Conservation (phyloP, 2,888 invertebrate species). For the Sphaeridia pumilis region DNA sequence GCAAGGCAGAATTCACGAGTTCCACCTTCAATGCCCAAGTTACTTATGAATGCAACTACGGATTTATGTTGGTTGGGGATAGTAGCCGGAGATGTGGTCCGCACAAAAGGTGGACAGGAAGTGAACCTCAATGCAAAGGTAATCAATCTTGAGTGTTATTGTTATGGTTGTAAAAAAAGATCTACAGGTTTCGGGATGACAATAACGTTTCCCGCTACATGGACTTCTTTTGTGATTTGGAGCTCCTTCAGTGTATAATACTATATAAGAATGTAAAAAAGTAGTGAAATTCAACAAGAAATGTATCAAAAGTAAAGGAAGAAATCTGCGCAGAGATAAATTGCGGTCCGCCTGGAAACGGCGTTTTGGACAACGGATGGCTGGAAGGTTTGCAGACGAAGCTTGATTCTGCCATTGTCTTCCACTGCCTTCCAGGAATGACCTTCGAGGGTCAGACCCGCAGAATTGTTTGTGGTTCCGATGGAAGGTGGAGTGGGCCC, state of each 20-base stretch:
- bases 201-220: no score
- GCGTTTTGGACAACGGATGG: slow-evolving; percentile 46
- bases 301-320: no score
- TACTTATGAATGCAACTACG: slow-evolving; percentile 89
- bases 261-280: no score
- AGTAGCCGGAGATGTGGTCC: slow-evolving; percentile 83
- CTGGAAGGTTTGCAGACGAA: slow-evolving; percentile 45
- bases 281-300: no score
- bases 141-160: no score
- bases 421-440: slow-evolving; percentile 44
- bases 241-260: no score
- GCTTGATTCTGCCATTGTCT: slow-evolving; percentile 45
- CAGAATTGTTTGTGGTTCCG: slow-evolving; percentile 43
- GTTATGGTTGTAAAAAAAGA: no score
- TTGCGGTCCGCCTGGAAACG: slow-evolving; percentile 44
- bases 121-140: slow-evolving; percentile 88
- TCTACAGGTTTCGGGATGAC: no score
- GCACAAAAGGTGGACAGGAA: slow-evolving; percentile 88
- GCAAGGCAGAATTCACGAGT: slow-evolving; percentile 83
- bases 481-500: slow-evolving; percentile 46
- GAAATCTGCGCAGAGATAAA: slow-evolving; percentile 43
- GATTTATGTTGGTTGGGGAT: slow-evolving; percentile 81
- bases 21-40: slow-evolving; percentile 91
- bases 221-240: no score
- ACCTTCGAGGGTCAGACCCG: slow-evolving; percentile 42